These are phyloP conservation scores for Lamproptera curius DNA, from an alignment of 2,888 invertebrate genomes.

Conservation along the genomic window DNA sequence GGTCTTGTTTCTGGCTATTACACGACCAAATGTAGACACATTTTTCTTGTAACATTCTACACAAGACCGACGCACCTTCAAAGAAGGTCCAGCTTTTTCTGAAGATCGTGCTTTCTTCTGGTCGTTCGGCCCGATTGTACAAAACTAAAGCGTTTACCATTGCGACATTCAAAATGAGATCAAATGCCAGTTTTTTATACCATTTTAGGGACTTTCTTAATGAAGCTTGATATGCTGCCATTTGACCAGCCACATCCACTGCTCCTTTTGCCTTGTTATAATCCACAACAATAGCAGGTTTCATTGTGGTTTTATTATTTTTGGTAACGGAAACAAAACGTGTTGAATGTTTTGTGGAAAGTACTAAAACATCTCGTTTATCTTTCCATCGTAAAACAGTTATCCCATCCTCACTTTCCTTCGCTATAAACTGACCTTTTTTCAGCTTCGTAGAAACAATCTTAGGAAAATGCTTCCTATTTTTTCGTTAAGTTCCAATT, in stretches of 20 bases:
- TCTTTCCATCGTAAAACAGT: slow-evolving; percentile 26
- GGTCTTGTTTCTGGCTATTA: slow-evolving; percentile 31
- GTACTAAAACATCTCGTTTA: too few species aligned
- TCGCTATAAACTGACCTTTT: slow-evolving; percentile 26
- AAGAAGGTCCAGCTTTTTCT: slow-evolving; percentile 25
- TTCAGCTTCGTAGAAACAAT: slow-evolving; percentile 24
- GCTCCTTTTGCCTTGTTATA: slow-evolving; percentile 25
- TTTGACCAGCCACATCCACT: slow-evolving; percentile 30
- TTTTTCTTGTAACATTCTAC: slow-evolving; percentile 28
- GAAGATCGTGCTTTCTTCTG: slow-evolving; percentile 22
- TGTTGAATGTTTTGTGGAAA: slow-evolving; percentile 26
- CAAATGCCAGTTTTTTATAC: slow-evolving; percentile 30
- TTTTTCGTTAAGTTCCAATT: slow-evolving; percentile 27
- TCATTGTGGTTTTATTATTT: slow-evolving; percentile 6
- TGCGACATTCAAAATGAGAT: slow-evolving; percentile 28
- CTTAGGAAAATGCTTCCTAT: slow-evolving; percentile 24
- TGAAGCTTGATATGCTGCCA: slow-evolving; percentile 30
- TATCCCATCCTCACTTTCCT: slow-evolving; percentile 25
- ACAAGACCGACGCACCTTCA: slow-evolving; percentile 27
- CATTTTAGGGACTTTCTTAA: slow-evolving; percentile 29
- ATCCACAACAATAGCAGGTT: slow-evolving; percentile 27
- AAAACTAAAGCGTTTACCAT: slow-evolving; percentile 20
- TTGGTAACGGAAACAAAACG: slow-evolving; percentile 19
- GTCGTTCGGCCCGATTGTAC: slow-evolving; percentile 23
- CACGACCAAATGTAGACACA: slow-evolving; percentile 27